These are phyloP conservation scores for Halictus ligatus DNA, from an alignment of 2,888 invertebrate species.

Conservation along the genomic window DNA sequence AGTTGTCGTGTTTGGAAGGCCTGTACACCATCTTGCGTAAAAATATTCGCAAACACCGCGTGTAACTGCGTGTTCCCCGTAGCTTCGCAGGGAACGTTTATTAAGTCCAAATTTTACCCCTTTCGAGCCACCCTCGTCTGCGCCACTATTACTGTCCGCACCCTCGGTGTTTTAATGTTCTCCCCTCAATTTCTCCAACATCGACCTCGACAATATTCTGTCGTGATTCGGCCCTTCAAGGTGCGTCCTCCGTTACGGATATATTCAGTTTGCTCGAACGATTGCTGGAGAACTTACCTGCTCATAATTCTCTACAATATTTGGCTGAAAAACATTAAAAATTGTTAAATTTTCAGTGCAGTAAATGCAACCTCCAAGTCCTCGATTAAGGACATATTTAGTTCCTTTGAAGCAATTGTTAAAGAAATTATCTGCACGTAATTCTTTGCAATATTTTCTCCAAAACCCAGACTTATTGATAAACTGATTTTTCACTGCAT, in stretches of 20 bases:
- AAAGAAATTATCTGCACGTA: too few relatives aligned
- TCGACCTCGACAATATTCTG: conserved; percentile 70
- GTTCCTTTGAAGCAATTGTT: too few relatives aligned
- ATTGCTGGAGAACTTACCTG: conserved; percentile 15
- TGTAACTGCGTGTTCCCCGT: conserved; percentile 49
- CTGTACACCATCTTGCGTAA: conserved; percentile 18
- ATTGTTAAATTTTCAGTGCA: not conserved
- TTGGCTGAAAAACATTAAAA: not conserved
- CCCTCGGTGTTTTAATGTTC: conserved; percentile 78
- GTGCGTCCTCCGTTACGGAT: conserved; percentile 48
- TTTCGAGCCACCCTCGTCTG: conserved; percentile 71
- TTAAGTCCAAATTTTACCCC: conserved; percentile 74
- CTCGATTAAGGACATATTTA: too few relatives aligned
- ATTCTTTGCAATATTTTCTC: too few relatives aligned
- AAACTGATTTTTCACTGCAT: not conserved
- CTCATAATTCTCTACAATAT: not conserved
- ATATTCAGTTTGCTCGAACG: conserved; percentile 48
- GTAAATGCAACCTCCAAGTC: too few relatives aligned
- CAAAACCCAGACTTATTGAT: not conserved
- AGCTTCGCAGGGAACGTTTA: conserved; percentile 63
- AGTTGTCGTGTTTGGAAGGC: not conserved
- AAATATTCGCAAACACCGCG: conserved; percentile 35
- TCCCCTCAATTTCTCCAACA: conserved; percentile 76
- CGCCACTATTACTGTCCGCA: conserved; percentile 76
- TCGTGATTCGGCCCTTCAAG: conserved; percentile 72